These are phyloP conservation scores for Cerastis leucographa DNA, from an alignment of 2,888 invertebrate genomes.

Conservation along the genomic window DNA sequence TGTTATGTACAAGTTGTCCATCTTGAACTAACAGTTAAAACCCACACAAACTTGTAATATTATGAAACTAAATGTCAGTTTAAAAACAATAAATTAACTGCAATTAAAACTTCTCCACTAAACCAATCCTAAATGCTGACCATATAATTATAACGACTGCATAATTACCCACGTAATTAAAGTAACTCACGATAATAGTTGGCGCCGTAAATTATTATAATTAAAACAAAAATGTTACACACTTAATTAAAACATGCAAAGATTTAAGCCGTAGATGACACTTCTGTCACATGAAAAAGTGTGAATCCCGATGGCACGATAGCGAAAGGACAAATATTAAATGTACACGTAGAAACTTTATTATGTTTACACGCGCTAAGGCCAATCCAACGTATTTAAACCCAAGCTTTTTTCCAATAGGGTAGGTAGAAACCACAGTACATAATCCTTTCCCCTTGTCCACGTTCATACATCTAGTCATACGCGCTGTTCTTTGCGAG, in stretches of 20 bases:
- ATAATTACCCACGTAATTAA: constrained; percentile 46
- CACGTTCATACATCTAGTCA: too few relatives aligned
- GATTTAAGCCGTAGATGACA: neutral
- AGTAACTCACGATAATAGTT: constrained; percentile 43
- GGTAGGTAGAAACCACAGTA: too few relatives aligned
- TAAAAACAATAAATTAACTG: constrained; percentile 1
- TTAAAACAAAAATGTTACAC: constrained; percentile 37
- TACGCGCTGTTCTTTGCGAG: too few relatives aligned
- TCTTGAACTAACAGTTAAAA: neutral
- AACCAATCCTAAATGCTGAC: constrained; percentile 8
- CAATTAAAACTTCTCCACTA: constrained; percentile 31
- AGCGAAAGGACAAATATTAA: neutral
- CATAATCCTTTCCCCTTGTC: too few relatives aligned
- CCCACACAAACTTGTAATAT: constrained; percentile 1
- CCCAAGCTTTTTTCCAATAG: too few relatives aligned
- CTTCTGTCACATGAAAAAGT: neutral
- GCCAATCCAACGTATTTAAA: too few relatives aligned
- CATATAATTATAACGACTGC: constrained; percentile 41
- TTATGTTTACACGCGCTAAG: too few relatives aligned
- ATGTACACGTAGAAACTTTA: too few relatives aligned
- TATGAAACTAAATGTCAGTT: constrained; percentile 6
- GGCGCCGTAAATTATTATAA: constrained; percentile 48
- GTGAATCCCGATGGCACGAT: neutral
- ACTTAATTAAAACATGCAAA: constrained; percentile 35
- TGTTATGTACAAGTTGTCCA: neutral